A percentile compares a stretch with the other conserved stretches of the same genome.
Conservation (phyloP, 2,888 invertebrate species). For the Heteromurus nitidus region DNA sequence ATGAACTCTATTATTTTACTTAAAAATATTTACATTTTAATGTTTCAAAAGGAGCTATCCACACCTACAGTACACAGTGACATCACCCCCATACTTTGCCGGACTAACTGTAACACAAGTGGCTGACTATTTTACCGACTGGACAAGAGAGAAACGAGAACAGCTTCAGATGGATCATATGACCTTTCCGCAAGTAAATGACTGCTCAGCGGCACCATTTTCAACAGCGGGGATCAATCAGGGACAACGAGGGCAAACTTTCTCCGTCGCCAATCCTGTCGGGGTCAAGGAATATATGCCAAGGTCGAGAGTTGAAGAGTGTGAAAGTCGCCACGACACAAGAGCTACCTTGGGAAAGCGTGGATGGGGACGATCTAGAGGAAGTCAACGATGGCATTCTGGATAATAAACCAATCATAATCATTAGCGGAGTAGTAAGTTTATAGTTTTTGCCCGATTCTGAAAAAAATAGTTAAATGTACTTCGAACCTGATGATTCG, state of each 20-base stretch:
- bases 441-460: no score
- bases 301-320: no score
- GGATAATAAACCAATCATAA: no score
- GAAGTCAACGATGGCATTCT: no score
- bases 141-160: conserved; percentile 20
- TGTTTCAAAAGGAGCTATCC: background rate
- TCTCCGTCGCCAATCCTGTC: background rate
- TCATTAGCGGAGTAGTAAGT: no score
- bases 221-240: background rate
- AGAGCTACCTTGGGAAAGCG: no score
- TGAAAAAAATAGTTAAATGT: no score
- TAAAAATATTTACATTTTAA: background rate
- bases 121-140: conserved; percentile 32
- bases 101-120: conserved; percentile 22
- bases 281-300: background rate
- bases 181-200: background rate
- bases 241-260: no score
- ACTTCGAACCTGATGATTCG: no score
- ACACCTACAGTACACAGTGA: conserved; percentile 7
- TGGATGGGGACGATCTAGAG: no score
- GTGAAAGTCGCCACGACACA: no score
- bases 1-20: no score
- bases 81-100: background rate
- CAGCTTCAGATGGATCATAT: conserved; percentile 39
- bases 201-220: background rate